Percentiles rank a stretch among this genome's conserved stretches.
Conservation (phyloP, 2,888 invertebrate genomes). For the Drosophila hamatofila region DNA sequence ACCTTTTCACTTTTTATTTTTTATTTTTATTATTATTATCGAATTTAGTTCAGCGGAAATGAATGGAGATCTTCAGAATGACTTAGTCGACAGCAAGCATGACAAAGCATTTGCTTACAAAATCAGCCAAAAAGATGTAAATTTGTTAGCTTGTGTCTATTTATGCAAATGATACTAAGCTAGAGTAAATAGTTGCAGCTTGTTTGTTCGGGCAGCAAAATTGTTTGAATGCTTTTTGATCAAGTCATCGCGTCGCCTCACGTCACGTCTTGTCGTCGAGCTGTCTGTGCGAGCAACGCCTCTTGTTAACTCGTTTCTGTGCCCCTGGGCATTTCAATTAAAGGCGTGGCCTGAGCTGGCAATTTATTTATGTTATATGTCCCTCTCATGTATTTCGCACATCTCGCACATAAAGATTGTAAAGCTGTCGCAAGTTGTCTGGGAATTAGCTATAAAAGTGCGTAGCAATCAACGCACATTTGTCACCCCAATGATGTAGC, state of each 20-base stretch:
- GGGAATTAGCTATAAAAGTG: slow-evolving; percentile 30
- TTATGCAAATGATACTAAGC: slow-evolving; percentile 34
- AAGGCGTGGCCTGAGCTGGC: slow-evolving; percentile 44
- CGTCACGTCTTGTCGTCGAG: slow-evolving; percentile 21
- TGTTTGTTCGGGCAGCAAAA: background rate
- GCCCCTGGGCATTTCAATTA: slow-evolving; percentile 56
- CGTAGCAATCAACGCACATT: slow-evolving; percentile 19
- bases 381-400: slow-evolving; percentile 28
- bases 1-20: slow-evolving; percentile 11
- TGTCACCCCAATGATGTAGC: slow-evolving; percentile 8
- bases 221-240: slow-evolving; percentile 28
- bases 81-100: slow-evolving; percentile 3
- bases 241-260: slow-evolving; percentile 29
- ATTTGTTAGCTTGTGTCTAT: slow-evolving; percentile 18
- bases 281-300: slow-evolving; percentile 21
- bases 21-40: slow-evolving; percentile 4
- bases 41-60: slow-evolving; percentile 35
- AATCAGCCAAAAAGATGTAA: slow-evolving; percentile 3
- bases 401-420: slow-evolving; percentile 36
- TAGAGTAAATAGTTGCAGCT: background rate
- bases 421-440: slow-evolving; percentile 23
- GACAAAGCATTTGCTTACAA: slow-evolving; percentile 27
- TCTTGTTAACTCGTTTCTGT: slow-evolving; percentile 39
- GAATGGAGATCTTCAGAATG: slow-evolving; percentile 18
- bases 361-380: slow-evolving; percentile 26